A percentile compares a stretch with the other conserved stretches of the same genome.
Conservation (phyloP, 2,113 vertebrate species). For the Australoheros scitulus region DNA sequence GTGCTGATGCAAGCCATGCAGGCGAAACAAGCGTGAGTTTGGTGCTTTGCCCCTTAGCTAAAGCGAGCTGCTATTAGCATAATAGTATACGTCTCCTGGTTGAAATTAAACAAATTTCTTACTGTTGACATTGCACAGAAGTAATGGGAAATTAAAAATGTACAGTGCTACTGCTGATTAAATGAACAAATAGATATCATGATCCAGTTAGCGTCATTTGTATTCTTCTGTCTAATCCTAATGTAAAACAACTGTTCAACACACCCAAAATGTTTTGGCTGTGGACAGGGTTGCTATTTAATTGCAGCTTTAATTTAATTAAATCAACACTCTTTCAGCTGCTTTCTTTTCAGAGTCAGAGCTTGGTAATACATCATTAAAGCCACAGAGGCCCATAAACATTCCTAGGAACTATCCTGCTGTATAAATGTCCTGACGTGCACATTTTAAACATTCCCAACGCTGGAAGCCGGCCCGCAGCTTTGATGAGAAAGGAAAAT, state of each 20-base stretch:
- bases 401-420: slow-evolving; percentile 28
- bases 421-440: slow-evolving; percentile 32
- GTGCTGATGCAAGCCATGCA: background rate
- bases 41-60: slow-evolving; percentile 1
- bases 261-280: slow-evolving; percentile 46
- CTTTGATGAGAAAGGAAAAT: slow-evolving; percentile 10
- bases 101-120: background rate
- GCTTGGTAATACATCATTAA: slow-evolving; percentile 45
- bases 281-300: slow-evolving; percentile 36
- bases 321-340: slow-evolving; percentile 51
- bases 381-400: slow-evolving; percentile 31
- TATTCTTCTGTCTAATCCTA: slow-evolving; percentile 32
- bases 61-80: slow-evolving; percentile 5
- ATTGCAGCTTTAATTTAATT: slow-evolving; percentile 57
- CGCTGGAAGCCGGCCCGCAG: slow-evolving; percentile 1
- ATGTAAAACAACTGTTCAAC: slow-evolving; percentile 52
- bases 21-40: background rate
- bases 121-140: background rate
- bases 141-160: slow-evolving; percentile 12
- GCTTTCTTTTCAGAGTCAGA: slow-evolving; percentile 37
- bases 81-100: background rate
- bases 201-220: slow-evolving; percentile 38
- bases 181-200: slow-evolving; percentile 35
- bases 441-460: slow-evolving; percentile 23
- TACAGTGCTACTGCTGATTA: slow-evolving; percentile 1